Evolutionary conservation across 2,113 vertebrate species (phyloP), one percentile per base, ranked within the genome.

Genomic region (Bambusicola thoracicus): DNA sequence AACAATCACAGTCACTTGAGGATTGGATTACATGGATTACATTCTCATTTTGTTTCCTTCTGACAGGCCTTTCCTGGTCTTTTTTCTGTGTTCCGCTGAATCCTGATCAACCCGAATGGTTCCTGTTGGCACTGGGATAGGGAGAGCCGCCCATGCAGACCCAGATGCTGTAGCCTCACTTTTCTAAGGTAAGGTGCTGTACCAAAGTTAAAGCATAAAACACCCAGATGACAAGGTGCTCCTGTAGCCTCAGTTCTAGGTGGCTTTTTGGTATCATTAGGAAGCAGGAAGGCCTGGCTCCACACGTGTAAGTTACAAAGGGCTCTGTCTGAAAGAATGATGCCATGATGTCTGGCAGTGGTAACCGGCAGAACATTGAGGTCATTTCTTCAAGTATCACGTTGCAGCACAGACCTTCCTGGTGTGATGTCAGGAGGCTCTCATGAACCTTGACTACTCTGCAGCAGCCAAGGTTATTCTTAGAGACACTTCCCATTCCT

Each of bases 401-500:
- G 1, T 86, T 93, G 87, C 90, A 62, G 56, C 5, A 0, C 5
- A 8, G 66, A 83, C 61, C 73, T 95, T 92, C 76, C 93, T 72
- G 91, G 82, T 4, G 2, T 85, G 91, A 81, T 88, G 91, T 92
- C 81, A 94, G 77, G 56, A 27, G 2, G 72, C 85, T 93, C 76
- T 89, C 3, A 4, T 56, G 85, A 94, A 91, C 93, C 87, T 87
- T 3, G 3, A 63, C 72, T 0, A 5, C 82, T 81, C 80, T 2
- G 2, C 72, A 81, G 85, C 68, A 94, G 76, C 56, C 74, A 90
- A 2, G 8, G 82, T 94, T 94, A 83, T 95, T 95, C 85, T 87
- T 90, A 90, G 61, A 93, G 87, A 58, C 65, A 30, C 79, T 90
- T 96, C 85, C 73, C 58, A 81, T 81, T 94, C 73, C 95, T 90